These are phyloP conservation scores for Phaetusa simplex DNA, from an alignment of 2,113 vertebrate genomes.

Conservation along the genomic window DNA sequence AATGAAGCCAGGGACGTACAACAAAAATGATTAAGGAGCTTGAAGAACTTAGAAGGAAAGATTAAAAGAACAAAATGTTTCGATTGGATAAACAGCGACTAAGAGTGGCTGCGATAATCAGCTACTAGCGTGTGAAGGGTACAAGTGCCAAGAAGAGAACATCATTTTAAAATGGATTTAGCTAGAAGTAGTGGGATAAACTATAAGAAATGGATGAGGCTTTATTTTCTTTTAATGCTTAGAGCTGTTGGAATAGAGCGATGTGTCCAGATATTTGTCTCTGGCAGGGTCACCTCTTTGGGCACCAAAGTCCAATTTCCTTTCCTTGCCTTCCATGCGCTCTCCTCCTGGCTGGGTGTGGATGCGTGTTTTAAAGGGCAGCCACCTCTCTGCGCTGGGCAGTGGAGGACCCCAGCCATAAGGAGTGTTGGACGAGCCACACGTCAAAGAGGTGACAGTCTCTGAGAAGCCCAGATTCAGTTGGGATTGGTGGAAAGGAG, in stretches of 20 bases:
- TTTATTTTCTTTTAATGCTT: neutral
- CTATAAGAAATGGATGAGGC: neutral
- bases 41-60: neutral
- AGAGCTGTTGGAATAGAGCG: neutral
- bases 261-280: neutral
- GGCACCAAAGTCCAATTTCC: neutral
- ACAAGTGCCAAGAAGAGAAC: neutral
- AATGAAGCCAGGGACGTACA: neutral
- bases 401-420: neutral
- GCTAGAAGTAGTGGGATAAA: neutral
- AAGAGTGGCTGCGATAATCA: neutral
- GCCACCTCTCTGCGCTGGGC: neutral
- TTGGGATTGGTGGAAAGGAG: neutral
- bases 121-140: neutral
- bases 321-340: neutral
- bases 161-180: neutral
- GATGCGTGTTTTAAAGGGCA: neutral
- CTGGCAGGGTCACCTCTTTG: neutral
- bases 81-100: neutral
- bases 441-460: neutral
- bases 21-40: constrained; percentile 28
- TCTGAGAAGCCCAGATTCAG: neutral
- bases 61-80: constrained; percentile 53
- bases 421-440: neutral
- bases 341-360: neutral